A percentile compares a stretch with the other conserved stretches of the same genome.
Evolutionary conservation across 2,888 invertebrate species (phyloP).

Genomic region (Heliconius charithonia): DNA sequence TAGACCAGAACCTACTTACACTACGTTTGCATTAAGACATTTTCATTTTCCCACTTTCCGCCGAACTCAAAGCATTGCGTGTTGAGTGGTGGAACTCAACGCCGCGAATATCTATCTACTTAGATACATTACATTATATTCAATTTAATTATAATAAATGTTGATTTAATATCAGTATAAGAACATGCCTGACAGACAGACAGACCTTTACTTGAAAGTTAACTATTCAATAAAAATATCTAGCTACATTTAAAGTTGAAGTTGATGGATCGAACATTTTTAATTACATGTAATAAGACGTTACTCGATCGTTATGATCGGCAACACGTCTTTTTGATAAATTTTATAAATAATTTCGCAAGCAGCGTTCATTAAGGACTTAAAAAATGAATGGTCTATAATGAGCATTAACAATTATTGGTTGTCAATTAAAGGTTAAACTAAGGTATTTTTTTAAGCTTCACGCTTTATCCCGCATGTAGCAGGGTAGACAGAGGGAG

Average conservation of each 20-base stretch:
- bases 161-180: background rate
- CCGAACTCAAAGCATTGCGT: too few species aligned
- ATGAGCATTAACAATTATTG: constrained; percentile 21
- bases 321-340: constrained; percentile 21
- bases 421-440: constrained; percentile 31
- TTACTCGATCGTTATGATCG: constrained; percentile 19
- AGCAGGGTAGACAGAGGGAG: too few species aligned
- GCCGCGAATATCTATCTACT: background rate
- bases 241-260: constrained; percentile 16
- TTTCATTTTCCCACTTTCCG: too few species aligned
- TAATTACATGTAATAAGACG: constrained; percentile 29
- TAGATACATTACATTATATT: background rate
- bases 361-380: constrained; percentile 25
- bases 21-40: too few species aligned
- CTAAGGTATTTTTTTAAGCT: background rate
- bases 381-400: constrained; percentile 13
- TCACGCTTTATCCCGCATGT: too few species aligned
- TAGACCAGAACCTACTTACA: too few species aligned
- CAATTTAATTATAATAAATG: background rate
- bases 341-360: constrained; percentile 29
- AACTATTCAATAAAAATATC: background rate
- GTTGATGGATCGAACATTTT: constrained; percentile 27
- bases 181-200: background rate
- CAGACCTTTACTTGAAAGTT: background rate
- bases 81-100: too few species aligned